A percentile compares a stretch with the other conserved stretches of the same genome.
These are phyloP conservation scores for Stigmatopora nigra DNA, from an alignment of 2,113 vertebrate genomes.

Conservation along the genomic window DNA sequence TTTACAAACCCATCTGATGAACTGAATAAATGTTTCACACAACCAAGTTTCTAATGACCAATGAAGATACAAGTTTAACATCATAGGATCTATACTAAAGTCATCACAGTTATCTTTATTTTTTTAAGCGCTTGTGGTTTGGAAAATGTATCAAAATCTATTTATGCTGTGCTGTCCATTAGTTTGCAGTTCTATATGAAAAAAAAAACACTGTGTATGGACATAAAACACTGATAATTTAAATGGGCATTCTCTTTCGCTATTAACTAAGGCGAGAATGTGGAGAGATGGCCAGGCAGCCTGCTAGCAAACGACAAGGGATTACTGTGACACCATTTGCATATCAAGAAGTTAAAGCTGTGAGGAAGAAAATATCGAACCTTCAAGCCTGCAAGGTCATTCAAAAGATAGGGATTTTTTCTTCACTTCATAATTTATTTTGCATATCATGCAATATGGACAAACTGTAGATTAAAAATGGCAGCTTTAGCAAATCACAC, in stretches of 20 bases:
- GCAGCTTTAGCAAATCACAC: constrained; percentile 65
- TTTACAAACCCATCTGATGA: neutral
- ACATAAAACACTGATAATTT: neutral
- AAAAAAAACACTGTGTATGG: neutral
- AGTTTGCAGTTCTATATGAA: neutral
- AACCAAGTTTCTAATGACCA: neutral
- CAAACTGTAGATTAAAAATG: constrained; percentile 61
- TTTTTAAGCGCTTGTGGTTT: neutral
- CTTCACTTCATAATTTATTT: constrained; percentile 64
- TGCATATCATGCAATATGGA: constrained; percentile 67
- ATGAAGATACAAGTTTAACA: neutral
- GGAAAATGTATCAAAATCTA: neutral
- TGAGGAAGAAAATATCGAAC: constrained; percentile 70
- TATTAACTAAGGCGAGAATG: constrained; percentile 23
- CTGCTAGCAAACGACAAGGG: constrained; percentile 53
- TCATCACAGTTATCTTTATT: neutral
- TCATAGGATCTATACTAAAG: neutral
- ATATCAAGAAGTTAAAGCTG: constrained; percentile 72
- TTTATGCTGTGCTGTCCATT: constrained; percentile 3
- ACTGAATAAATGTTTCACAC: no score
- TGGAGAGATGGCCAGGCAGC: constrained; percentile 24
- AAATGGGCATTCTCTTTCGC: constrained; percentile 9
- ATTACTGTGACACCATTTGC: constrained; percentile 73
- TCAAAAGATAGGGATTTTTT: constrained; percentile 68
- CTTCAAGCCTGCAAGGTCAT: constrained; percentile 78